A percentile compares a stretch with the other conserved stretches of the same genome.
These are phyloP conservation scores for Bombus confusus DNA, from an alignment of 1,140 invertebrate genomes.

Conservation along the genomic window DNA sequence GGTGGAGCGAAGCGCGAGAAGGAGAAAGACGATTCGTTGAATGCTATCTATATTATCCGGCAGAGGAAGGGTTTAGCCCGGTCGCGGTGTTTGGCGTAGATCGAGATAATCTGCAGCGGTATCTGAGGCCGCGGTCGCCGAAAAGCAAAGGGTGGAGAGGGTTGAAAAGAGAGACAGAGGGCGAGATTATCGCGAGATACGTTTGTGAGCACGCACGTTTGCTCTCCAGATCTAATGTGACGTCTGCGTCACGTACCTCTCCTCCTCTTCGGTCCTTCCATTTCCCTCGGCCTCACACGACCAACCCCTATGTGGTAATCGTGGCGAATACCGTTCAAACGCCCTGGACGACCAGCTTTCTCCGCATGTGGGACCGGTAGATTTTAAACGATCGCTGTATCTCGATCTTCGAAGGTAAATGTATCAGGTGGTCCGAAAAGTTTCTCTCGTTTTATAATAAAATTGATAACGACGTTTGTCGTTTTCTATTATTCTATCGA, in stretches of 20 bases:
- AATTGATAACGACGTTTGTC: too few relatives aligned
- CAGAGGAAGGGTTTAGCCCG: conserved; percentile 71
- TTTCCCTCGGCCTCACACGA: neutral
- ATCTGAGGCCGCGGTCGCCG: conserved; percentile 75
- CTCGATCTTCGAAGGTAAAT: too few relatives aligned
- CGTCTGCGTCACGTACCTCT: conserved; percentile 79
- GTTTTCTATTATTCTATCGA: too few relatives aligned
- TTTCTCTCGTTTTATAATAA: too few relatives aligned
- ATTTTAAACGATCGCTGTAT: neutral
- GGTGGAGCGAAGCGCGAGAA: neutral
- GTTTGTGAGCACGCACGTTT: conserved; percentile 78
- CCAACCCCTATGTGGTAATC: conserved; percentile 40
- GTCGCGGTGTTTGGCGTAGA: conserved; percentile 80
- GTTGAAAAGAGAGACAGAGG: conserved; percentile 50
- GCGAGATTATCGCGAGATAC: conserved; percentile 77
- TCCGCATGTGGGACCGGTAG: neutral
- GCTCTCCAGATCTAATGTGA: conserved; percentile 81
- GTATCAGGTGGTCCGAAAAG: too few relatives aligned
- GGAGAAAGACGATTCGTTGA: conserved; percentile 67
- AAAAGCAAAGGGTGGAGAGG: conserved; percentile 77
- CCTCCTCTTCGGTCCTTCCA: conserved; percentile 38
- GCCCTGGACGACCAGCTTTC: neutral
- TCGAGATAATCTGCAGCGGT: conserved; percentile 79
- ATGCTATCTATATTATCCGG: conserved; percentile 82
- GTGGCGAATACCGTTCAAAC: neutral